Base-by-base conservation (phyloP, 2,888 invertebrate species). In the Drosophila buzzatii region DNA sequence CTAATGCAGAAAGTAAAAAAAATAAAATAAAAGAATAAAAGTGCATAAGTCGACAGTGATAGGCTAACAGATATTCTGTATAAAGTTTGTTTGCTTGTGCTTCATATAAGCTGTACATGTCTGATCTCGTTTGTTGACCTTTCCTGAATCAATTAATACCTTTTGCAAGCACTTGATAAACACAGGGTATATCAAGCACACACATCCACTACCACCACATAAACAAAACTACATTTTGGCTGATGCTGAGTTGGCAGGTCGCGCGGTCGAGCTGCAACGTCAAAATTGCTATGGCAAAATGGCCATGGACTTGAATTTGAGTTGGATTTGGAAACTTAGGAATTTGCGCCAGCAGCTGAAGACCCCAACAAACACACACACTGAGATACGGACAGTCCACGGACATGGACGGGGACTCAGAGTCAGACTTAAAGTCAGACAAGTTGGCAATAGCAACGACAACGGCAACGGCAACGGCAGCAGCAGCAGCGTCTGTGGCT, bases 291-390 rank as follows among this genome's bases (percentile, higher is more conserved):
- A 76, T 63, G 59, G 52, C 79, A 70, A 73, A 70, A 65, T 83
- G 76, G 71, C 70, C 84, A 70, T 86, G 86, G 86, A 80, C 84
- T 83, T 82, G 80, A 79, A 79, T 79, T 84, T 84, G 79, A 60
- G 81, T 82, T 81, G 89, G 67, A 88, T 88, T 88, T 88, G 80
- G 57, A 73, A 66, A 82, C 73, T 85, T 89, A 76, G 88, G 79
- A 82, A 87, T 83, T 82, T 69, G 80, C 62, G 67, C 73, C 76
- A 80, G 73, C 85, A 82, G 79, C 85, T 77, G 73, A 79, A 82
- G 64, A 70, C 53, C 65, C 65, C 63, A 75, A 72, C 37, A 84
- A 16, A 45, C 45, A 78, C 41, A 53, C 20, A 58, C 55, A 64
- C 45, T 23, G 8, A 45, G 55, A 55, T 37, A 55, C 18, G 41